These are phyloP conservation scores for Xylota segnis DNA, from an alignment of 2,888 invertebrate species.

Conservation along the genomic window DNA sequence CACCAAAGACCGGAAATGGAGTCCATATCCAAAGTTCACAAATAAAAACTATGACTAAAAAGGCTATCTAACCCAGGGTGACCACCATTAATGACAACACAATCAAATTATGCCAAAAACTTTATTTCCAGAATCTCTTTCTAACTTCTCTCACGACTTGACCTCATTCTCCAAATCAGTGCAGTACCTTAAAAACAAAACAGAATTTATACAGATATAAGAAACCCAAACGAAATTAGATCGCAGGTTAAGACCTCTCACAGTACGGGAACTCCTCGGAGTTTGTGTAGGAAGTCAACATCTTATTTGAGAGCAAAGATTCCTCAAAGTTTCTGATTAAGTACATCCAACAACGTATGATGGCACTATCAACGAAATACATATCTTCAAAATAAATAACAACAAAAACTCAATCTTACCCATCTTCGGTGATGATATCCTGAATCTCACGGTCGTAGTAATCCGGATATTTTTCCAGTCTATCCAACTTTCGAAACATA, in stretches of 20 bases:
- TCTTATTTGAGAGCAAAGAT: constrained; percentile 79
- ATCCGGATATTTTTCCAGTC: constrained; percentile 93
- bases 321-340: constrained; percentile 89
- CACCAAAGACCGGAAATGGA: too few species aligned
- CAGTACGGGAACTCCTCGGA: constrained; percentile 88
- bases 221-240: neutral
- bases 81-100: too few species aligned
- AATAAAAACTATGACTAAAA: too few species aligned
- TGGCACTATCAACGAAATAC: constrained; percentile 81
- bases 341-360: constrained; percentile 90
- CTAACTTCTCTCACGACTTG: too few species aligned
- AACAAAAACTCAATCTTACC: constrained; percentile 75
- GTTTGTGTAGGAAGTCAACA: constrained; percentile 85
- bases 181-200: neutral
- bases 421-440: constrained; percentile 82
- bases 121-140: too few species aligned
- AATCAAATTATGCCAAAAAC: too few species aligned
- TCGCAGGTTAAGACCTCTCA: constrained; percentile 88
- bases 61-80: too few species aligned
- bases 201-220: neutral
- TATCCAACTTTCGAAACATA: constrained; percentile 91
- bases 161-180: neutral
- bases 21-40: too few species aligned
- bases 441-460: constrained; percentile 90
- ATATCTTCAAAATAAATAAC: neutral